Percentiles rank a stretch among this genome's conserved stretches.
Conservation (phyloP, 2,113 vertebrate species). For the Myotis davidii region DNA sequence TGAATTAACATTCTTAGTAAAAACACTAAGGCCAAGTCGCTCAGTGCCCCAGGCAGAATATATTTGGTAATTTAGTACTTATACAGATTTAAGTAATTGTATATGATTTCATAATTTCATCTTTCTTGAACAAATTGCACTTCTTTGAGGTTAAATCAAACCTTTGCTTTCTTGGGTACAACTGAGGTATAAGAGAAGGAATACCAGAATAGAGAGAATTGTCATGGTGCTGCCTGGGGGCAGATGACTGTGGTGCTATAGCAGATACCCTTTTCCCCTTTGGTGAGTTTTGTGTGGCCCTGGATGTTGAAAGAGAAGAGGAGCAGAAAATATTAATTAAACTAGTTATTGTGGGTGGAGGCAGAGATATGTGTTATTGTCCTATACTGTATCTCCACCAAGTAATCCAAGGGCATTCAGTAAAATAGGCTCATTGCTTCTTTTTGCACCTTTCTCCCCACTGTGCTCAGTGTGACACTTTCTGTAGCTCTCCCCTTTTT, state of each 20-base stretch:
- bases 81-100: background rate
- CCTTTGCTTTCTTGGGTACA: background rate
- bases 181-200: background rate
- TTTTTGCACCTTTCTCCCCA: background rate
- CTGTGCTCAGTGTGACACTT: background rate
- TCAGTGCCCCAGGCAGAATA: background rate
- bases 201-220: background rate
- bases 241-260: background rate
- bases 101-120: constrained; percentile 10
- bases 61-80: background rate
- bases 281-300: background rate
- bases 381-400: background rate
- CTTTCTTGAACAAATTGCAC: background rate
- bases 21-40: background rate
- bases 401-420: background rate
- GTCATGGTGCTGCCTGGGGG: background rate
- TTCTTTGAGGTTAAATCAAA: background rate
- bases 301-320: background rate
- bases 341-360: background rate
- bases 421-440: background rate
- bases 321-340: background rate
- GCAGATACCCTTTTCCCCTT: background rate
- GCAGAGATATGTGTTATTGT: background rate
- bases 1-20: background rate
- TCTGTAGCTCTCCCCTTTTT: background rate